Evolutionary conservation across 2,113 vertebrate species (phyloP).

Genomic region (Cinclus mexicanus): DNA sequence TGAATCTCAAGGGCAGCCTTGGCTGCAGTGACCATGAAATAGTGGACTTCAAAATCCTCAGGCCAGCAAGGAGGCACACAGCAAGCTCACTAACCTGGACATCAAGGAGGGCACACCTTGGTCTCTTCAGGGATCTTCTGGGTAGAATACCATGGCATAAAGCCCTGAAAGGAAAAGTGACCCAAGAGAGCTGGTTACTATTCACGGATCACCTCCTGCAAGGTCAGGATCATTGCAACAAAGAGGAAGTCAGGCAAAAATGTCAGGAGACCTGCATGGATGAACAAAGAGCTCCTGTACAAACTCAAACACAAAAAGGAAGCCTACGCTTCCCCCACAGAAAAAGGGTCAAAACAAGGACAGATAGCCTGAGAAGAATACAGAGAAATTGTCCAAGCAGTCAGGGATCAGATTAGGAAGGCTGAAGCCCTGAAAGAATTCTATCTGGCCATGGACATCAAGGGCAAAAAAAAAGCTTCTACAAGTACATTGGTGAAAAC

Average conservation of each 20-base stretch:
- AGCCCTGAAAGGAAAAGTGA: not conserved
- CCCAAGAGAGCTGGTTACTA: not conserved
- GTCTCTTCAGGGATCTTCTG: not conserved
- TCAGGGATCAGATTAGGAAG: not conserved
- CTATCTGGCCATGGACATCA: not conserved
- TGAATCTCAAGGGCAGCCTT: not conserved
- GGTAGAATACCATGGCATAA: not conserved
- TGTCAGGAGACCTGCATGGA: not conserved
- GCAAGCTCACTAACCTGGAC: not conserved
- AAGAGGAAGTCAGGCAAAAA: not conserved
- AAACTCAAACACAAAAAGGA: not conserved
- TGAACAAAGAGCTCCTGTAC: not conserved
- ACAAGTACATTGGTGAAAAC: not conserved
- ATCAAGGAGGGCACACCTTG: not conserved
- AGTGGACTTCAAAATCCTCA: not conserved
- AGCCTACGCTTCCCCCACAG: not conserved
- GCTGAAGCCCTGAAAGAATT: not conserved
- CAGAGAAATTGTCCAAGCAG: not conserved
- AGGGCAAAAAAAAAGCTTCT: not conserved
- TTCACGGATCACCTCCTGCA: not conserved
- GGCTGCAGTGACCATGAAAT: not conserved
- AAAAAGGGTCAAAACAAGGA: not conserved
- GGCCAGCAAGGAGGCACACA: fast-evolving
- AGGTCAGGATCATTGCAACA: not conserved
- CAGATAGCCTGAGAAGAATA: not conserved